These are phyloP conservation scores for Sarcophaga variegata DNA, from an alignment of 2,888 invertebrate species.

Conservation along the genomic window DNA sequence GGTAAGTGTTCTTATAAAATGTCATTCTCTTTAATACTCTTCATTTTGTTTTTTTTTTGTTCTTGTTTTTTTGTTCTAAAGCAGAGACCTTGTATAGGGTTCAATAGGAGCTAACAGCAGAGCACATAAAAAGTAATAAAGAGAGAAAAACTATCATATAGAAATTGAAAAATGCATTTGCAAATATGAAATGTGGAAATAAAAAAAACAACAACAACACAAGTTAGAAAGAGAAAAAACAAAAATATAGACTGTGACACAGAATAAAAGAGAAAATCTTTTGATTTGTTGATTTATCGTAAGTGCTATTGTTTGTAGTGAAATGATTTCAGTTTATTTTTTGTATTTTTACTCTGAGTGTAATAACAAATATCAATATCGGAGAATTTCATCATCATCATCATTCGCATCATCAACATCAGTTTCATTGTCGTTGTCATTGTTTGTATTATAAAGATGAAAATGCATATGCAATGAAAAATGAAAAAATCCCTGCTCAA, in stretches of 20 bases:
- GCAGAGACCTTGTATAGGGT: background rate
- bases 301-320: slow-evolving; percentile 46
- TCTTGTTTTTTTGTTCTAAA: background rate
- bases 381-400: background rate
- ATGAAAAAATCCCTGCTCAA: background rate
- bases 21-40: background rate
- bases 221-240: background rate
- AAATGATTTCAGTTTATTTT: background rate
- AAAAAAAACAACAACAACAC: too few species aligned
- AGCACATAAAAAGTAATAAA: background rate
- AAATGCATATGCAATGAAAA: slow-evolving; percentile 19
- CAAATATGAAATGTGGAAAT: background rate
- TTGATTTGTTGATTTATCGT: slow-evolving; percentile 51
- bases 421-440: background rate
- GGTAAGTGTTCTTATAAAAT: background rate
- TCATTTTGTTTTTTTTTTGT: background rate
- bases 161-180: background rate
- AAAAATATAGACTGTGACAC: slow-evolving; percentile 18
- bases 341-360: slow-evolving; percentile 28
- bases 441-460: slow-evolving; percentile 49
- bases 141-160: background rate
- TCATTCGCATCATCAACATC: background rate
- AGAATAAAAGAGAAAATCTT: slow-evolving; percentile 13
- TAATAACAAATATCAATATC: slow-evolving; percentile 57
- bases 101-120: background rate